A percentile compares a stretch with the other conserved stretches of the same genome.
Conservation (phyloP, 2,888 invertebrate species). For the Melanchra persicariae region DNA sequence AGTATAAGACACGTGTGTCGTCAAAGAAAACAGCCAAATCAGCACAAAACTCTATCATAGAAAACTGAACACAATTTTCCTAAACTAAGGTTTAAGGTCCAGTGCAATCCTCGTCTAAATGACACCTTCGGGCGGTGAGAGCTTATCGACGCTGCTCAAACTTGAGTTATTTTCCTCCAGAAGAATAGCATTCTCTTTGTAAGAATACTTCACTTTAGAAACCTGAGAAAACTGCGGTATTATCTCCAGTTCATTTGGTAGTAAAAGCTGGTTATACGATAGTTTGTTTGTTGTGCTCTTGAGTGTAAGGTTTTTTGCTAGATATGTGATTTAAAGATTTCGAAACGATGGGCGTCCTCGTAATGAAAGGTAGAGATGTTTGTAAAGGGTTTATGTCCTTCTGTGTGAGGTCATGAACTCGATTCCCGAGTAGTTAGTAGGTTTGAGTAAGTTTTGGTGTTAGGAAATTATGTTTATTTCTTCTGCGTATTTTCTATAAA, state of each 20-base stretch:
- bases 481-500: neutral
- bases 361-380: conserved; percentile 9
- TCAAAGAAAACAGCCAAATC: neutral
- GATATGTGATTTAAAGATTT: conserved; percentile 9
- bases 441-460: neutral
- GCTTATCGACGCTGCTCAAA: conserved; percentile 59
- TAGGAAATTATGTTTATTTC: neutral
- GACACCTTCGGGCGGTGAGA: conserved; percentile 40
- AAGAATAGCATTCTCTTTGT: conserved; percentile 54
- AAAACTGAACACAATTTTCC: conserved; percentile 2
- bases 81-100: conserved; percentile 47
- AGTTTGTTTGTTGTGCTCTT: conserved; percentile 15
- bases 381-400: conserved; percentile 8
- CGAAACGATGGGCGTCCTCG: neutral
- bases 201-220: conserved; percentile 40
- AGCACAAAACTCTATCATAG: neutral
- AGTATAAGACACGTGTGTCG: neutral
- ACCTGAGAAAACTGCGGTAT: conserved; percentile 37
- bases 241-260: conserved; percentile 45
- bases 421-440: neutral
- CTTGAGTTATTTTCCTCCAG: conserved; percentile 60
- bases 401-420: neutral
- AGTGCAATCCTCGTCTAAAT: conserved; percentile 42
- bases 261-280: conserved; percentile 10
- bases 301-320: conserved; percentile 15